Base-by-base conservation (phyloP, 2,797 vertebrate species). In the Tangara arthus region DNA sequence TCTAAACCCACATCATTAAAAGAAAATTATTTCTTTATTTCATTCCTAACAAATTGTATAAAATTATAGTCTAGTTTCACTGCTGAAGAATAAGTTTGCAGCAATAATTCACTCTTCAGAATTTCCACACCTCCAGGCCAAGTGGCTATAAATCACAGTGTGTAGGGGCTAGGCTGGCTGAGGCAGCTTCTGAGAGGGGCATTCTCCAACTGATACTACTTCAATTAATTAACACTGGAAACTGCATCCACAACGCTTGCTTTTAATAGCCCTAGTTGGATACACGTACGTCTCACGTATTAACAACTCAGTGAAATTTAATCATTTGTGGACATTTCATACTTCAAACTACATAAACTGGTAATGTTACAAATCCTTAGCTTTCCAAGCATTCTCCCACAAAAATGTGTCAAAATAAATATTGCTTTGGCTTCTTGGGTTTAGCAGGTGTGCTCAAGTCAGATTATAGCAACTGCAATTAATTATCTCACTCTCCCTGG, bases 401-500 rank as follows among this genome's bases (percentile, higher is more conserved):
- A 83, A 93, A 92, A 92, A 90, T 71, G 61, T 75, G 82, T 88
- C 76, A 91, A 90, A 91, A 85, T 87, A 96, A 95, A 94, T 71
- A 91, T 12, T 90, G 46, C 76, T 78, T 94, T 91, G 72, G 61
- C 76, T 94, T 93, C 39, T 72, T 1, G 6, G 19, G 24, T 72
- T 81, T 78, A 94, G 90, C 96, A 94, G 85, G 93, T 96, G 87
- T 78, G 85, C 50, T 37, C 39, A 52, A 90, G 35, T 52, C 1
- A 0, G 72, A 41, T 94, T 72, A 55, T 19, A 78, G 50, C 85
- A 83, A 88, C 57, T 59, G 72, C 65, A 71, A 61, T 96, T 91
- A 83, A 83, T 95, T 91, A 75, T 81, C 76, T 81, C 41, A 65
- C 46, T 94, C 77, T 91, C 72, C 55, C 46, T 71, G 76, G 89